Evolutionary conservation across 2,888 invertebrate species (phyloP).

Genomic region (Idaea straminata): DNA sequence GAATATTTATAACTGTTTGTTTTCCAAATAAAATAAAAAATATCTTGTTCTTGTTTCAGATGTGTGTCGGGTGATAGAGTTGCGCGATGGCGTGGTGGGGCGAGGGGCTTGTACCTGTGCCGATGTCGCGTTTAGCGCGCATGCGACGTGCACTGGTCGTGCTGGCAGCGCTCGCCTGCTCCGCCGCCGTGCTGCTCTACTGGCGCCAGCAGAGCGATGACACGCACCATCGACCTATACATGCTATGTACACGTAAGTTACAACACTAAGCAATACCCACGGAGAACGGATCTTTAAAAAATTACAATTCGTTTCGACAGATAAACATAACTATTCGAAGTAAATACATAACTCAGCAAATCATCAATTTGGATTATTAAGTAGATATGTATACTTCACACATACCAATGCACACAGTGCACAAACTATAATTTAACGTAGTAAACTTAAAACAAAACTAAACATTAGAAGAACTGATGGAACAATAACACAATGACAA

Average conservation of each 20-base stretch:
- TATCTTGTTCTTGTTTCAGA: constrained; percentile 34
- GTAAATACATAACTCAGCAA: too few relatives aligned
- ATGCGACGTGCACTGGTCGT: constrained; percentile 79
- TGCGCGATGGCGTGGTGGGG: constrained; percentile 58
- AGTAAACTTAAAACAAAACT: too few relatives aligned
- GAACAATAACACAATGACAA: too few relatives aligned
- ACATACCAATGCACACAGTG: too few relatives aligned
- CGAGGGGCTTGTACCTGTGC: constrained; percentile 45
- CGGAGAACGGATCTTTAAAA: neutral
- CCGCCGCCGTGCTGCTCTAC: constrained; percentile 80
- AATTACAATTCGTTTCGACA: too few relatives aligned
- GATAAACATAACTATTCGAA: too few relatives aligned
- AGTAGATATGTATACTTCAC: too few relatives aligned
- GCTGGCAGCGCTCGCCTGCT: constrained; percentile 78
- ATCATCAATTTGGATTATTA: too few relatives aligned
- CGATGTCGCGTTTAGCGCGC: constrained; percentile 69
- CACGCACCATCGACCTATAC: constrained; percentile 55
- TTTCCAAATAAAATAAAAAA: neutral
- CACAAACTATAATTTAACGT: too few relatives aligned
- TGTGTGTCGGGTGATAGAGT: constrained; percentile 28
- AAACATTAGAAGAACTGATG: too few relatives aligned
- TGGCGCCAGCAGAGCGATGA: constrained; percentile 81
- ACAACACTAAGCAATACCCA: constrained; percentile 6
- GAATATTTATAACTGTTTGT: too few relatives aligned
- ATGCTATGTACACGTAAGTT: constrained; percentile 55